Evolutionary conservation across 2,113 vertebrate genomes (phyloP).

Genomic region (Lucifuga dentata): DNA sequence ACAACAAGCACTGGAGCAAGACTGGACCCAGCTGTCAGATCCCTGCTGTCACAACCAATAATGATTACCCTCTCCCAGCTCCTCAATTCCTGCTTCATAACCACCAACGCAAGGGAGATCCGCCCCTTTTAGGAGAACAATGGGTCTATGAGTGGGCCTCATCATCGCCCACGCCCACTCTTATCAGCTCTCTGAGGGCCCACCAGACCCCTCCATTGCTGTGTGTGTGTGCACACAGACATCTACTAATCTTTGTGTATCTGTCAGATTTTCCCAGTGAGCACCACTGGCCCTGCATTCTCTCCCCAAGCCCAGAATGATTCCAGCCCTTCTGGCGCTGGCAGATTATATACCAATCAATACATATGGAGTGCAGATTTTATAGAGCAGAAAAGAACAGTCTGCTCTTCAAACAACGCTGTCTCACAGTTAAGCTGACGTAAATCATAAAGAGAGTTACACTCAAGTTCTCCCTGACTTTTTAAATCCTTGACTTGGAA

Average conservation of each 20-base stretch:
- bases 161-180: conserved; percentile 81
- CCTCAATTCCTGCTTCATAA: conserved; percentile 82
- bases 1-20: conserved; percentile 83
- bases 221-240: conserved; percentile 39
- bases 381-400: conserved; percentile 34
- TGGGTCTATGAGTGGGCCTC: conserved; percentile 79
- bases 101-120: conserved; percentile 71
- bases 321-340: conserved; percentile 72
- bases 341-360: conserved; percentile 78
- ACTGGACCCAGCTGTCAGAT: conserved; percentile 86
- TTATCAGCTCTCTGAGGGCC: conserved; percentile 78
- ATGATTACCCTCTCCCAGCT: conserved; percentile 82
- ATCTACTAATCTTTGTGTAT: conserved; percentile 80
- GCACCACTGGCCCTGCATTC: conserved; percentile 59
- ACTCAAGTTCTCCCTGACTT: conserved; percentile 13
- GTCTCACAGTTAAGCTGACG: conserved; percentile 20
- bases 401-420: conserved; percentile 31
- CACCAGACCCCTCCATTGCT: conserved; percentile 52
- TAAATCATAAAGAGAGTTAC: conserved; percentile 41
- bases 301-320: conserved; percentile 63
- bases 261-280: conserved; percentile 70
- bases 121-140: conserved; percentile 82
- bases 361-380: conserved; percentile 67
- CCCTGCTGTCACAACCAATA: conserved; percentile 84
- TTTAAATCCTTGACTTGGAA: conserved; percentile 27